phyloP scores from a whole-genome alignment of 2,113 vertebrate genomes.

The Rhinichthys klamathensis region DNA sequence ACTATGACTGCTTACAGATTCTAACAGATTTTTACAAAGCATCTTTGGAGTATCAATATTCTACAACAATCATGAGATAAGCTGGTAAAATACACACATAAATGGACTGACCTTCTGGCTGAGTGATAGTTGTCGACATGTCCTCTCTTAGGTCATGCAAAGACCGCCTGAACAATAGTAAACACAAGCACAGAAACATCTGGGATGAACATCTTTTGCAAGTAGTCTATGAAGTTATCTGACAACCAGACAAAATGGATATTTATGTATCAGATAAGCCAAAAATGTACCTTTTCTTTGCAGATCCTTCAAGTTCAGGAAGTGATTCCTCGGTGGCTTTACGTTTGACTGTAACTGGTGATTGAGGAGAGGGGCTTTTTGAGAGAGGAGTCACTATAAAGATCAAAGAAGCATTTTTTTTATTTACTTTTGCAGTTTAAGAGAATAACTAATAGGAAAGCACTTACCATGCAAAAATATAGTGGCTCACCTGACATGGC shows the following conservation, averaged over 20 bases:
- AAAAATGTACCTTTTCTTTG: conserved; percentile 58
- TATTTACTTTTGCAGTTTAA: not conserved
- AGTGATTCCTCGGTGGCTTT: conserved; percentile 56
- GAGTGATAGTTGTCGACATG: conserved; percentile 7
- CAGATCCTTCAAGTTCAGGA: conserved; percentile 56
- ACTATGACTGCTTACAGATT: conserved; percentile 37
- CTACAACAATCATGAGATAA: not conserved
- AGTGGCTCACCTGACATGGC: conserved; percentile 22
- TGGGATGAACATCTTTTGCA: not conserved
- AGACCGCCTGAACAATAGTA: conserved; percentile 54
- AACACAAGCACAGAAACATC: not conserved
- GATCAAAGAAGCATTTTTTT: not conserved
- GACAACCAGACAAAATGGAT: not conserved
- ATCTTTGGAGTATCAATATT: not conserved
- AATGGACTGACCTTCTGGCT: conserved; percentile 49
- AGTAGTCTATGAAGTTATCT: not conserved
- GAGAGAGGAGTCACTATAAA: conserved; percentile 29
- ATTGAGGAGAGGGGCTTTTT: conserved; percentile 46
- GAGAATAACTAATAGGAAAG: not conserved
- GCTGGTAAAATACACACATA: not conserved
- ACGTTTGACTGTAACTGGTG: conserved; percentile 55
- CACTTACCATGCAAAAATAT: not conserved
- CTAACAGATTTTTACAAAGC: not conserved
- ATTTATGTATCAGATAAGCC: not conserved
- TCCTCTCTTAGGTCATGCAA: conserved; percentile 62